Evolutionary conservation across 1,140 invertebrate species (phyloP).

Genomic region (Lordiphosa clarofinis): DNA sequence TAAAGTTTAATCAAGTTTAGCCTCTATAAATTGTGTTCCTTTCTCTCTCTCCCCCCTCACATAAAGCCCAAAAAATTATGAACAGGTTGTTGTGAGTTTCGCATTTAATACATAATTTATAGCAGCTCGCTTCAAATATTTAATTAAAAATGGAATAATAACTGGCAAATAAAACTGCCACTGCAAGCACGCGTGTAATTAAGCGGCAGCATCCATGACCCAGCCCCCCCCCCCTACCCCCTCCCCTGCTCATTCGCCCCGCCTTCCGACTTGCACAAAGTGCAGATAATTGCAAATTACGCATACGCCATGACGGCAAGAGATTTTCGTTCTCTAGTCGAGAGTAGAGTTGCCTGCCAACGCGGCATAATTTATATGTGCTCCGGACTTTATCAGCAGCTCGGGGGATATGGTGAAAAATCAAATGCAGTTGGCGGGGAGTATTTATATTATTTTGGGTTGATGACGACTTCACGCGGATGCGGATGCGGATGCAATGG

Average conservation of each 20-base stretch:
- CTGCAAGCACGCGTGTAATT: conserved; percentile 13
- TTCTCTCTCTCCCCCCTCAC: too few species aligned
- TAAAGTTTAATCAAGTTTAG: too few species aligned
- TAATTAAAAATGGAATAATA: conserved; percentile 65
- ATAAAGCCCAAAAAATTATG: conserved; percentile 5
- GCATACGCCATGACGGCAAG: conserved; percentile 36
- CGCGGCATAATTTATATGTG: conserved; percentile 52
- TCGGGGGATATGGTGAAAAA: conserved; percentile 53
- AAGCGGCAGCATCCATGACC: conserved; percentile 1
- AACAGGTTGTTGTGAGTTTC: conserved; percentile 9
- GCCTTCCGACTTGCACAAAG: conserved; percentile 6
- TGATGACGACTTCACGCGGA: conserved; percentile 42
- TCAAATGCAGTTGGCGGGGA: conserved; percentile 47
- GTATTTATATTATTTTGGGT: conserved; percentile 53
- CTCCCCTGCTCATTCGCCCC: too few species aligned
- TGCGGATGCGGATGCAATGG: conserved; percentile 16
- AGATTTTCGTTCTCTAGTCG: conserved; percentile 18
- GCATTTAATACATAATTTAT: conserved; percentile 50
- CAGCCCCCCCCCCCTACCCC: background rate
- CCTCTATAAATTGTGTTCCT: too few species aligned
- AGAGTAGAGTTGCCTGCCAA: too few species aligned
- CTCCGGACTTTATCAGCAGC: conserved; percentile 26
- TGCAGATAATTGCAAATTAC: conserved; percentile 63
- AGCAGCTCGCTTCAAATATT: conserved; percentile 39
- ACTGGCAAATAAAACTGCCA: conserved; percentile 10